Base-by-base conservation (phyloP, 1,140 invertebrate genomes). In the Ceratina calcarata region DNA sequence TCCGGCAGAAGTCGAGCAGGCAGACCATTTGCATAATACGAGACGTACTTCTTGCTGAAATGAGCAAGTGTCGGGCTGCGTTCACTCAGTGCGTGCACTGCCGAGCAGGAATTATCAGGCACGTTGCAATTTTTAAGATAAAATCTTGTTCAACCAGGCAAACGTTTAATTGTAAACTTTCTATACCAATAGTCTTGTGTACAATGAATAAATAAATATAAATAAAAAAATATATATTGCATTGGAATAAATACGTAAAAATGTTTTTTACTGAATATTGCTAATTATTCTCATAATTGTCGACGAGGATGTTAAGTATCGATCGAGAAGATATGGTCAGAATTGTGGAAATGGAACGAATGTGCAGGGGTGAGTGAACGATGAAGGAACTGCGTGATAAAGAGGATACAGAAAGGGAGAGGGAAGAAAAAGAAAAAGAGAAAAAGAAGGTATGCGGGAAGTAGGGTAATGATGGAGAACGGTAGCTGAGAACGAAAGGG, bases 11-110 rank as follows among this genome's bases (percentile, higher is more conserved):
- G 65, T 58, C 74, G 68, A 83, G 68, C 72, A 62, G 72, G 53
- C 27, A 70, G 72, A 66, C 55, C 67, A 83, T 83, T 83, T 81
- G 78, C 82, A 83, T 83, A 83, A 83, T 77, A 80, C 64, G 58
- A 81, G 64, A 81, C 80, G 66, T 70, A 68, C 53, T 81, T 62
- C 67, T 71, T 61, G 71, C 68, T 66, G 78, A 83, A 80, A 75
- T 53, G 75, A 8, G 71, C 53, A 65, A 62, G 51, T 68, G 55
- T 45, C 24, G 53, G 20, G 18, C 62, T 60, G 51, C 60, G 80
- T 51, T 61, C 37, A 45, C 6, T 45, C 37, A 45, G 3, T 45
- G 37, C 37, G 37, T 45, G 37, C 37, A 45, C 3, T 10, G 37
- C 37, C 37, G 37, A 45, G 37, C 37, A 45, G 10, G 10, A 7